Evolutionary conservation across 2,888 invertebrate species (phyloP).

Genomic region (Luperina testacea): DNA sequence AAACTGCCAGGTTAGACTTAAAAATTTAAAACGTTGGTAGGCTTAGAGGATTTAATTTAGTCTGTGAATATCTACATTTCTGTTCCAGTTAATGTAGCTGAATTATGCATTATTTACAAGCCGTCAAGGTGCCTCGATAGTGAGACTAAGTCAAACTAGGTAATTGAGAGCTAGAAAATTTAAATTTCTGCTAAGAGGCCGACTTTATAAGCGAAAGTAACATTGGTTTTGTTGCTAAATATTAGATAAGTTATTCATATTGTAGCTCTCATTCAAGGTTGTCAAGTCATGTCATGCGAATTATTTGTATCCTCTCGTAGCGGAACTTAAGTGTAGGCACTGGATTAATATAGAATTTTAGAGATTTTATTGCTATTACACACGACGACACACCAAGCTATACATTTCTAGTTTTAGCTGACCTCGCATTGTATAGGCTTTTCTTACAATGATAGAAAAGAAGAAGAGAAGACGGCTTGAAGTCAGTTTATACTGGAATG

Average conservation of each 20-base stretch:
- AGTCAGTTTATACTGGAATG: not conserved
- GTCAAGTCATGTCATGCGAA: slow-evolving; percentile 9
- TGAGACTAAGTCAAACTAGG: slow-evolving; percentile 30
- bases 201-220: slow-evolving; percentile 30
- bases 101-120: slow-evolving; percentile 58
- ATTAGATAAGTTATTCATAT: slow-evolving; percentile 26
- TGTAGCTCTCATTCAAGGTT: slow-evolving; percentile 18
- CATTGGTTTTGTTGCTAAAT: slow-evolving; percentile 38
- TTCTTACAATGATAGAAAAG: too few species aligned
- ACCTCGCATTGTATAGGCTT: too few species aligned
- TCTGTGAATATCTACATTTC: slow-evolving; percentile 38
- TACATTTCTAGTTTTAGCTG: not conserved
- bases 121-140: slow-evolving; percentile 44
- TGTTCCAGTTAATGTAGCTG: slow-evolving; percentile 42
- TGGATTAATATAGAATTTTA: not conserved
- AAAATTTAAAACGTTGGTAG: slow-evolving; percentile 28
- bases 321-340: not conserved
- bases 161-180: slow-evolving; percentile 34
- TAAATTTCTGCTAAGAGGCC: slow-evolving; percentile 40
- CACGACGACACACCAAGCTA: not conserved
- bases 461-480: not conserved
- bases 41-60: slow-evolving; percentile 30
- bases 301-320: slow-evolving; percentile 12
- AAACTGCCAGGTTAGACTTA: slow-evolving; percentile 9
- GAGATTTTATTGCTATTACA: not conserved